These are phyloP conservation scores for Thermophis baileyi DNA, from an alignment of 2,113 vertebrate genomes.

Conservation along the genomic window DNA sequence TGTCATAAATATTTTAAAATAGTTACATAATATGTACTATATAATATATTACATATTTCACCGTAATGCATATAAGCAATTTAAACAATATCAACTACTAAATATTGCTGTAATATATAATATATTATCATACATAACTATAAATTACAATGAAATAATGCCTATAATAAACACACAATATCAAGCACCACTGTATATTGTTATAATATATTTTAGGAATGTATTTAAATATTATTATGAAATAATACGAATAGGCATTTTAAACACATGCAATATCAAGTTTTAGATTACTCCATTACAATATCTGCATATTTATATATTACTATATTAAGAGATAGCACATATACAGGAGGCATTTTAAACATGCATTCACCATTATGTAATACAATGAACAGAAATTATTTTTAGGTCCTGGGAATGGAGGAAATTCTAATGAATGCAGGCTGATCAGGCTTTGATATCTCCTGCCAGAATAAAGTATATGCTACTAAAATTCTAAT, in stretches of 20 bases:
- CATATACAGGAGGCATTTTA: neutral
- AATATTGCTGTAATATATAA: neutral
- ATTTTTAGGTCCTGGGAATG: neutral
- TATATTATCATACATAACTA: neutral
- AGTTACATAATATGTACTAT: neutral
- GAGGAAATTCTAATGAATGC: neutral
- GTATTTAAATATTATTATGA: neutral
- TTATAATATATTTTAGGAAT: neutral
- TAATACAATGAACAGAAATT: neutral
- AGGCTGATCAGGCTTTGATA: neutral
- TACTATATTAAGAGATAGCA: neutral
- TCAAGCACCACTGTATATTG: neutral
- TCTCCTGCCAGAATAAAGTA: neutral
- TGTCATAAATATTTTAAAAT: neutral
- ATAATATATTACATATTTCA: neutral
- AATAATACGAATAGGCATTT: neutral
- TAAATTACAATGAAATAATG: neutral
- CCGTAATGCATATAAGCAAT: neutral
- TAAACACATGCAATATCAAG: neutral
- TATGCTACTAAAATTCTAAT: neutral
- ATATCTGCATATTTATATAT: neutral
- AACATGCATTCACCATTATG: neutral
- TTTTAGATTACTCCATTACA: neutral
- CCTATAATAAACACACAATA: neutral
- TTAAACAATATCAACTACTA: neutral